phyloP scores from a whole-genome alignment of 2,888 invertebrate genomes.

The Acronicta leporina region DNA sequence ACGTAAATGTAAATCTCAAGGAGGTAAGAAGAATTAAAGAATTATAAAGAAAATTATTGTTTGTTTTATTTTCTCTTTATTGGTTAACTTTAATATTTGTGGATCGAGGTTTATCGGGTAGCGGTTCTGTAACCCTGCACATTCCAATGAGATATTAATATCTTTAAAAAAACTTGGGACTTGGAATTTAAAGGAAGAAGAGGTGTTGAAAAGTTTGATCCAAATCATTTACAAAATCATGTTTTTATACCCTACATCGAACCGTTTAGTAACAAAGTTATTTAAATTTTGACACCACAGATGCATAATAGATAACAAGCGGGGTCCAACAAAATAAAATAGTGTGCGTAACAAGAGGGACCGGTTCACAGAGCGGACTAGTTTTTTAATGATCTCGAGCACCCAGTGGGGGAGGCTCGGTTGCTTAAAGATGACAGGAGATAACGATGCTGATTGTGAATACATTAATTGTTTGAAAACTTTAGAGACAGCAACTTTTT shows the following conservation, averaged over 20 bases:
- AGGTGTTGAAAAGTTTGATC: neutral
- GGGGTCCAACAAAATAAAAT: slow-evolving; percentile 40
- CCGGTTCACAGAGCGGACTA: slow-evolving; percentile 65
- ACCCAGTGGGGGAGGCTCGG: slow-evolving; percentile 63
- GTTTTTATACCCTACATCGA: neutral
- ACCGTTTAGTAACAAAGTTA: slow-evolving; percentile 37
- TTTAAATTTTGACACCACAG: slow-evolving; percentile 46
- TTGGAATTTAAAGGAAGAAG: neutral
- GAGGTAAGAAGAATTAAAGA: too few species aligned
- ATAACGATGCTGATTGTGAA: slow-evolving; percentile 72
- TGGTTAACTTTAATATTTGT: too few species aligned
- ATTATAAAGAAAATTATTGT: too few species aligned
- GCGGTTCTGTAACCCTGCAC: too few species aligned
- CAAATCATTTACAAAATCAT: neutral
- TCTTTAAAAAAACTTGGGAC: too few species aligned
- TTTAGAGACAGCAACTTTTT: slow-evolving; percentile 37
- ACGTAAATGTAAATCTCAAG: too few species aligned
- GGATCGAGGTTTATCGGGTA: too few species aligned
- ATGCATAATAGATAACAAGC: slow-evolving; percentile 42
- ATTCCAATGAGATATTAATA: too few species aligned
- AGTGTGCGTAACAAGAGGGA: slow-evolving; percentile 41
- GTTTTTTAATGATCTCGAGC: slow-evolving; percentile 78
- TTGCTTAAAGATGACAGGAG: slow-evolving; percentile 78
- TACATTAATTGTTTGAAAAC: slow-evolving; percentile 63
- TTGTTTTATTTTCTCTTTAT: too few species aligned